A percentile compares a stretch with the other conserved stretches of the same genome.
Evolutionary conservation across 2,888 invertebrate species (phyloP).

Genomic region (Andrena praecox): DNA sequence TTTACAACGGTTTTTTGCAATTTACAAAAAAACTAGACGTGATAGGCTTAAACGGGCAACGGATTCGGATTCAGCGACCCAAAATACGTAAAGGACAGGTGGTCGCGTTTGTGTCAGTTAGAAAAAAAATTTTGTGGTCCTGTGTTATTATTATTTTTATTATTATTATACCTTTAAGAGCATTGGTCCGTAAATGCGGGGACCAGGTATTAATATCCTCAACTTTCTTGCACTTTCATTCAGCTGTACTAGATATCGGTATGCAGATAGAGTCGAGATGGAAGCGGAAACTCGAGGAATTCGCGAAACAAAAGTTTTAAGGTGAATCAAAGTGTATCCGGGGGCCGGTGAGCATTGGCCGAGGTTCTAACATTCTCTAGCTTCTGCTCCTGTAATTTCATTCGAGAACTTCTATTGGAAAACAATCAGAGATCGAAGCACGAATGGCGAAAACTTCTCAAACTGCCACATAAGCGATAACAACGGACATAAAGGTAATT

Average conservation of each 20-base stretch:
- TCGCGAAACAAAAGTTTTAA: background rate
- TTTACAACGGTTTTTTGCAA: no score
- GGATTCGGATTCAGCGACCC: no score
- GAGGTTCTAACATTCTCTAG: background rate
- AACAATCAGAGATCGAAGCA: background rate
- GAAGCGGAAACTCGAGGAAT: background rate
- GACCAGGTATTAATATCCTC: background rate
- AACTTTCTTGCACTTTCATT: background rate
- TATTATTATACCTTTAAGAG: no score
- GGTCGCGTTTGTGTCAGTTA: no score
- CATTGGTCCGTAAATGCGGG: background rate
- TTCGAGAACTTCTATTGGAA: background rate
- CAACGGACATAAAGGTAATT: background rate
- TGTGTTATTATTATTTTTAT: no score
- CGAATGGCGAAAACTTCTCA: background rate
- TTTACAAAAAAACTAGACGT: no score
- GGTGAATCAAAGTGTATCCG: background rate
- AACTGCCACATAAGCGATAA: background rate
- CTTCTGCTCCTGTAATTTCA: background rate
- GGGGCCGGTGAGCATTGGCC: background rate
- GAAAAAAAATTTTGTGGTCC: no score
- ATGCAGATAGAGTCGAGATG: background rate
- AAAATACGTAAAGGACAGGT: no score
- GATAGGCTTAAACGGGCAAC: no score
- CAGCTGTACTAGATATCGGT: background rate